Base-by-base conservation (phyloP, 2,888 invertebrate species). In the Notodonta dromedarius region DNA sequence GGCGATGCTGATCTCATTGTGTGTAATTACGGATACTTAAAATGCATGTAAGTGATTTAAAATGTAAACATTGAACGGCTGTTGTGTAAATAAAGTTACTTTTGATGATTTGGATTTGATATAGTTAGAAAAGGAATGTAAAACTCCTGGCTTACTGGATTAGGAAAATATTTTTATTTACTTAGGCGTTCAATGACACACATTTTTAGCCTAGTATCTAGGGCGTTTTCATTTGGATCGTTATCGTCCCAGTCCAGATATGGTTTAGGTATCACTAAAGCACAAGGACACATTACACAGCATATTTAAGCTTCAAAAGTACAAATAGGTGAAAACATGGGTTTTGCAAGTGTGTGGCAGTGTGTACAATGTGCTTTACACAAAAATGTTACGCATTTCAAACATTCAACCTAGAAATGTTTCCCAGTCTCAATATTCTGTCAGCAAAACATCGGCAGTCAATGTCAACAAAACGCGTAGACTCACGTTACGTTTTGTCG, bases 1-100 rank as follows among this genome's bases (percentile, higher is more conserved):
- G 13, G 52, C 0, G 9, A 39, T 11, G 8, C 55, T 55, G 55
- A 55, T 55, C 55, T 55, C 55, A 55, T 55, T 39, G 55, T 40
- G 40, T 13, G 53, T 12, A 12, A 39, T 39, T 14, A 40, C 40
- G 9, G 14, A 40, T 55, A 53, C 4, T 53, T 53, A 13, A 53
- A 53, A 53, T n/a, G 14, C 12, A 14, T 40, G 2, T 7, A 40
- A 55, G 5, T 12, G n/a, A 40, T 40, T 40, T 55, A 55, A 14
- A 40, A 40, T 55, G 55, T 55, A 55, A 55, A 40, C 14, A 55
- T 55, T 14, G 35, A 53, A 5, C 4, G 2, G 51, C n/a, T 46
- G 11, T 13, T 46, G 13, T 46, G 5, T n/a, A 13, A 13, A 46
- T 6, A 46, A 46, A 46, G n/a, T 46, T n/a, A n/a, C 46, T 46